A percentile compares a stretch with the other conserved stretches of the same genome.
Conservation (phyloP, 2,888 invertebrate genomes). For the Corythucha ciliata region DNA sequence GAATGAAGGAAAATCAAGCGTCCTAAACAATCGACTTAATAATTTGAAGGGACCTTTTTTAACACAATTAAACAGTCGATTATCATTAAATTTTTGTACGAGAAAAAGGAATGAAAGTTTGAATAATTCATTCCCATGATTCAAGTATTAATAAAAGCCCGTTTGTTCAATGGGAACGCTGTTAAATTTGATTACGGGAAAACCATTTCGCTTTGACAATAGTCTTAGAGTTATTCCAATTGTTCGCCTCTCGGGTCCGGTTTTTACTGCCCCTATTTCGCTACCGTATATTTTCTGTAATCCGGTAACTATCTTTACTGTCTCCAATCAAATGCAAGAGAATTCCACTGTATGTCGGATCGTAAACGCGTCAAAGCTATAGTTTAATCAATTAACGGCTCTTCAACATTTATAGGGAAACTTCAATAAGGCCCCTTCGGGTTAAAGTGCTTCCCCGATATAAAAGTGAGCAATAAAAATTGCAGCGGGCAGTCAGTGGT, state of each 20-base stretch:
- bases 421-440: slow-evolving; percentile 23
- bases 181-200: slow-evolving; percentile 16
- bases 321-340: slow-evolving; percentile 23
- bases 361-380: slow-evolving; percentile 14
- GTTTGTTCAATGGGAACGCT: not conserved
- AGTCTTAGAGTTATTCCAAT: slow-evolving; percentile 9
- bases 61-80: slow-evolving; percentile 16
- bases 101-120: slow-evolving; percentile 11
- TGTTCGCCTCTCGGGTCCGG: slow-evolving; percentile 15
- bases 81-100: slow-evolving; percentile 12
- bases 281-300: slow-evolving; percentile 14
- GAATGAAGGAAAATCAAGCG: no score
- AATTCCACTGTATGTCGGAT: slow-evolving; percentile 18
- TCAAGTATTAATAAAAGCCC: not conserved
- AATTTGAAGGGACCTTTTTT: slow-evolving; percentile 13
- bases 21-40: no score
- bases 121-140: not conserved
- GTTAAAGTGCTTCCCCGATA: slow-evolving; percentile 18
- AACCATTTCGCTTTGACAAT: slow-evolving; percentile 12
- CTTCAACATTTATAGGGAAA: slow-evolving; percentile 21
- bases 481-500: slow-evolving; percentile 19
- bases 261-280: slow-evolving; percentile 12
- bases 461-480: slow-evolving; percentile 20
- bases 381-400: slow-evolving; percentile 22
- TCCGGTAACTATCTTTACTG: slow-evolving; percentile 17